Percentiles rank a stretch among this genome's conserved stretches.
Conservation (phyloP, 2,113 vertebrate genomes). For the Leucosticte australis region DNA sequence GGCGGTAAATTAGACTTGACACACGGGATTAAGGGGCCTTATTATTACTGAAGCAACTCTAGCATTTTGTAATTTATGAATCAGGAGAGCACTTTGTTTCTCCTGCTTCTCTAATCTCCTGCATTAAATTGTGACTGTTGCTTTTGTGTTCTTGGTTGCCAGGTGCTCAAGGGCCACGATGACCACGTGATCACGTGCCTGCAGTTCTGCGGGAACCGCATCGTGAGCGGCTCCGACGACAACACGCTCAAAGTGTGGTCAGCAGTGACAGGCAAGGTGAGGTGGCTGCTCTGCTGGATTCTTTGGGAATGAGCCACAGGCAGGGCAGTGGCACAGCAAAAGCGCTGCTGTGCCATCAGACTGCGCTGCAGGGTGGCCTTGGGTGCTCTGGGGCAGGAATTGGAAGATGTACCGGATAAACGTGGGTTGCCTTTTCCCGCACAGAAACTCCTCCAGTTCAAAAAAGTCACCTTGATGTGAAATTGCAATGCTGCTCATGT, state of each 20-base stretch:
- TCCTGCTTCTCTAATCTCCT: not conserved
- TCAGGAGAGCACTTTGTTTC: not conserved
- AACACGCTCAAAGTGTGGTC: conserved; percentile 99
- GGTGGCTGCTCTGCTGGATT: not conserved
- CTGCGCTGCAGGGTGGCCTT: rapidly evolving
- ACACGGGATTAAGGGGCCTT: not conserved
- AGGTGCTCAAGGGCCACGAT: conserved; percentile 99
- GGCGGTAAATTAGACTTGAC: conserved; percentile 36
- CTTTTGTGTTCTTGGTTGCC: not conserved
- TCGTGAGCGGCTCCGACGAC: conserved; percentile 97
- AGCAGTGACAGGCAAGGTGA: conserved; percentile 96
- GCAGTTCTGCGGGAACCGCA: conserved; percentile 97
- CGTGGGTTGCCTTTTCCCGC: not conserved
- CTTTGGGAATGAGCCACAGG: not conserved
- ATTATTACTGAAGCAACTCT: conserved; percentile 6
- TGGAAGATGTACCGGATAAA: rapidly evolving
- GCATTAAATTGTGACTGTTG: not conserved
- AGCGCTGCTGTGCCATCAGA: not conserved
- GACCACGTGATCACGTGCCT: conserved; percentile 99
- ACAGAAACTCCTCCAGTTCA: not conserved
- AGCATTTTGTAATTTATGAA: conserved; percentile 37
- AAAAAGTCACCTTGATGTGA: conserved; percentile 29
- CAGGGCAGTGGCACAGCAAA: not conserved
- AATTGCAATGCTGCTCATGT: conserved; percentile 8
- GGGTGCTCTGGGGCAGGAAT: not conserved